Percentiles rank a stretch among this genome's conserved stretches.
Evolutionary conservation across 2,113 vertebrate genomes (phyloP).

Genomic region (Microcebus ravelobensis): DNA sequence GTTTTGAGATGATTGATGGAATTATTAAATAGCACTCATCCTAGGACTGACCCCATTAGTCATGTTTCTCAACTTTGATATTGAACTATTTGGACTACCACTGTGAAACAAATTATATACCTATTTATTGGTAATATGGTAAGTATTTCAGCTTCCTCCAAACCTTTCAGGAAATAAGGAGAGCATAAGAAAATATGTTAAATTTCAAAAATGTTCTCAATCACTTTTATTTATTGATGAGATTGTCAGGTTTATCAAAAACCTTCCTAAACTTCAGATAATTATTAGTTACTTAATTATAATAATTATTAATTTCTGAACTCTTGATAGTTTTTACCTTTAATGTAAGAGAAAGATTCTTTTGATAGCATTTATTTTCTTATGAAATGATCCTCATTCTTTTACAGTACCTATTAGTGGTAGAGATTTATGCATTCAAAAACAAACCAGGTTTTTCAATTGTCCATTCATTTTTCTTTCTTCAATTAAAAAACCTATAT

Average conservation of each 20-base stretch:
- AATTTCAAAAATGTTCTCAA: neutral
- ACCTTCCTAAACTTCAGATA: neutral
- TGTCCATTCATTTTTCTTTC: neutral
- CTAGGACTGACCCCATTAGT: conserved; percentile 70
- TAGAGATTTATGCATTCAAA: neutral
- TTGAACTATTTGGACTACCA: conserved; percentile 64
- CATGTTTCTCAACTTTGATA: conserved; percentile 68
- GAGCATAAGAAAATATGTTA: neutral
- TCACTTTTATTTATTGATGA: neutral
- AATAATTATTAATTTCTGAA: neutral
- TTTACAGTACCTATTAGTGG: neutral
- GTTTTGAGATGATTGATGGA: conserved; percentile 79
- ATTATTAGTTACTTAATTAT: neutral
- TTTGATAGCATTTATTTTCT: neutral
- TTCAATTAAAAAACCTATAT: neutral
- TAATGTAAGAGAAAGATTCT: neutral
- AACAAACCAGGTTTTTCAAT: neutral
- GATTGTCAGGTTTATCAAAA: neutral
- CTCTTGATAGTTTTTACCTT: neutral
- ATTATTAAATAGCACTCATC: conserved; percentile 77
- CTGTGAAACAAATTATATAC: conserved; percentile 63
- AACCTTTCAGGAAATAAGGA: neutral
- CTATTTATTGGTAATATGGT: neutral
- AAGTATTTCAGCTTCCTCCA: neutral
- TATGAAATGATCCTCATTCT: conserved; percentile 10